These are phyloP conservation scores for Pheosia tremula DNA, from an alignment of 2,888 invertebrate species.

Conservation along the genomic window DNA sequence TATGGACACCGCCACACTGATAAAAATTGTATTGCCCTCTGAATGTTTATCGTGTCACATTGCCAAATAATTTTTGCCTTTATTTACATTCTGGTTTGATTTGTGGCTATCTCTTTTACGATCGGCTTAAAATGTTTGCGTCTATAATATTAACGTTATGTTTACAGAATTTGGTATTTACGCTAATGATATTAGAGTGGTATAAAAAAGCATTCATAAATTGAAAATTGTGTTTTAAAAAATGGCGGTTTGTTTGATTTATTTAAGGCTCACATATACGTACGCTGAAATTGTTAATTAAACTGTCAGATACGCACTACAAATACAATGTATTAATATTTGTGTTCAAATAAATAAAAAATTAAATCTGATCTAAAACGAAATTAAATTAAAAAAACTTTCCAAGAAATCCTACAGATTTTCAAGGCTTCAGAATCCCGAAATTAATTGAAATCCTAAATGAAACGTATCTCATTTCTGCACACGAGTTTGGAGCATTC, in stretches of 20 bases:
- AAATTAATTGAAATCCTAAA: constrained; percentile 61
- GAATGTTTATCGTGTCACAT: constrained; percentile 59
- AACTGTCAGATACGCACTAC: no score
- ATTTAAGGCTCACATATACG: no score
- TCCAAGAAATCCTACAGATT: constrained; percentile 31
- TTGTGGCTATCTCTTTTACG: constrained; percentile 5
- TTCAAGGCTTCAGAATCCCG: constrained; percentile 33
- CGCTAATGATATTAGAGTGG: no score
- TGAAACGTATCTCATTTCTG: constrained; percentile 65
- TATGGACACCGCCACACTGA: constrained; percentile 68
- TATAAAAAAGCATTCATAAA: no score
- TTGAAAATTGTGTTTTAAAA: no score
- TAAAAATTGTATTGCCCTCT: constrained; percentile 72
- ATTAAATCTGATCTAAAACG: no score
- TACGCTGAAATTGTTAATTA: no score
- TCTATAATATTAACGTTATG: not conserved
- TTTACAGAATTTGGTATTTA: no score
- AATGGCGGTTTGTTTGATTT: no score
- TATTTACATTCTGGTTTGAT: constrained; percentile 5
- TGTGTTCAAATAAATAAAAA: no score
- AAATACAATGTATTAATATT: no score
- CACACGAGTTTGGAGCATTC: constrained; percentile 61
- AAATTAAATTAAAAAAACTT: constrained; percentile 23
- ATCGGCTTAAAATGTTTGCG: constrained; percentile 3
- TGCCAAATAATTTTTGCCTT: constrained; percentile 17